Evolutionary conservation across 2,888 invertebrate genomes (phyloP).

Genomic region (Deilephila porcellus): DNA sequence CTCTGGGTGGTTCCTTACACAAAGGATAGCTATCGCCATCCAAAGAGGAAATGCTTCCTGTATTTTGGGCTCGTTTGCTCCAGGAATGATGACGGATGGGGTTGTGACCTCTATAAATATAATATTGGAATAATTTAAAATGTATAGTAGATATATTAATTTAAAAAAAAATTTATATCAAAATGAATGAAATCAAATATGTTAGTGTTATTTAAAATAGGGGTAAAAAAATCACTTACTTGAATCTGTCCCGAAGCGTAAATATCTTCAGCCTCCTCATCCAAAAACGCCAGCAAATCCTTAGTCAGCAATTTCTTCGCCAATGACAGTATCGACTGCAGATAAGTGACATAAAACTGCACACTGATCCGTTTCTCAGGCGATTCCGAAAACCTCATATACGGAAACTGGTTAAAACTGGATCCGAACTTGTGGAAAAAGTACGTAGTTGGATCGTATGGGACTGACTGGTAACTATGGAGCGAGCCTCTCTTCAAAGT

Average conservation of each 20-base stretch:
- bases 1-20: too few species aligned
- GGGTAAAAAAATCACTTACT: conserved; percentile 51
- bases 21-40: too few species aligned
- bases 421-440: conserved; percentile 97
- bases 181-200: too few species aligned
- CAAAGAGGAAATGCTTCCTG: too few species aligned
- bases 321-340: conserved; percentile 91
- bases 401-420: conserved; percentile 95
- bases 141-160: too few species aligned
- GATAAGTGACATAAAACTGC: conserved; percentile 90
- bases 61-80: too few species aligned
- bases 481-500: conserved; percentile 77
- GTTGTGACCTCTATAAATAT: too few species aligned
- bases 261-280: conserved; percentile 93
- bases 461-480: conserved; percentile 87
- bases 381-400: conserved; percentile 90
- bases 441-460: conserved; percentile 92
- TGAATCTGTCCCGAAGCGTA: conserved; percentile 88
- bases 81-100: too few species aligned
- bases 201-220: too few species aligned
- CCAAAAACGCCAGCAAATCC: conserved; percentile 91
- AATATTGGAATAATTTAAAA: too few species aligned
- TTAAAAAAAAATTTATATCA: too few species aligned
- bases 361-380: conserved; percentile 87
- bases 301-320: conserved; percentile 95